Evolutionary conservation across 2,888 invertebrate genomes (phyloP).

Genomic region (Eupithecia centaureata): DNA sequence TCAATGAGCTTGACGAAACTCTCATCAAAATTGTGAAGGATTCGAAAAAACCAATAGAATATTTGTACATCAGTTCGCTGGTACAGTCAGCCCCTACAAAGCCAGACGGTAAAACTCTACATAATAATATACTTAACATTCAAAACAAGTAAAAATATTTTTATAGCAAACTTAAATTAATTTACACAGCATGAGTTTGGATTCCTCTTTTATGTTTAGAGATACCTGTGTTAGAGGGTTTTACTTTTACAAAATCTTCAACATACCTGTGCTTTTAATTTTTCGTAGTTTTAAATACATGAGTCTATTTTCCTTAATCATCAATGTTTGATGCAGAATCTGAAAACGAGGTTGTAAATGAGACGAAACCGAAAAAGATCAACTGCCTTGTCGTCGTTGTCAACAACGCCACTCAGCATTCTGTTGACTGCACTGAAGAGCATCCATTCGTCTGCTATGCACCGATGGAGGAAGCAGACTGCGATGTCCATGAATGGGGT

Average conservation of each 20-base stretch:
- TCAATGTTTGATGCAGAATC: background rate
- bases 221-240: too few species aligned
- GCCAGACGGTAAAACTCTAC: background rate
- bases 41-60: background rate
- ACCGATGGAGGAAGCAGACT: background rate
- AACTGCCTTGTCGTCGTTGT: background rate
- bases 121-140: background rate
- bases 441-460: background rate
- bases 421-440: background rate
- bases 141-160: too few species aligned
- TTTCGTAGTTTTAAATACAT: background rate
- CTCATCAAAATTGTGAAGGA: conserved; percentile 4
- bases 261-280: background rate
- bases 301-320: background rate
- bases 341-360: background rate
- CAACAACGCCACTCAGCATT: background rate
- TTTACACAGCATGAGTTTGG: too few species aligned
- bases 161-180: too few species aligned
- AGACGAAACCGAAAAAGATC: background rate
- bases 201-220: too few species aligned
- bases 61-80: background rate
- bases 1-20: background rate
- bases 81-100: background rate
- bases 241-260: background rate
- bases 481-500: conserved; percentile 12